A percentile compares a stretch with the other conserved stretches of the same genome.
phyloP scores from a whole-genome alignment of 2,888 invertebrate genomes.

The Disparrhopalites patrizii region DNA sequence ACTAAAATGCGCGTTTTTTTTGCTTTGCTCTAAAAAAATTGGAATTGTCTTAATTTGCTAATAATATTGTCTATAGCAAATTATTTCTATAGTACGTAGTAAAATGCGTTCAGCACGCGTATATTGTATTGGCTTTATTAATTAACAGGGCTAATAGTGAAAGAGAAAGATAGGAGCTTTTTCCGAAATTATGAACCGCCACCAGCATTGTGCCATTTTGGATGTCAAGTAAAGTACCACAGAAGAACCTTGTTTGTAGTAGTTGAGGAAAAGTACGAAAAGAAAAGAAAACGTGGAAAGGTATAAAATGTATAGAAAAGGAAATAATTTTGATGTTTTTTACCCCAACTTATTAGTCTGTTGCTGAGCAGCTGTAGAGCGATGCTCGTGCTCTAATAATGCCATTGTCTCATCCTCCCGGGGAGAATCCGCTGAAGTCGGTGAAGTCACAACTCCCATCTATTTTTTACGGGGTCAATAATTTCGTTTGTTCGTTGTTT shows the following conservation, averaged over 20 bases:
- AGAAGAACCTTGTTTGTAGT: not conserved
- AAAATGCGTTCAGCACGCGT: constrained; percentile 3
- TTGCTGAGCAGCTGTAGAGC: constrained; percentile 9
- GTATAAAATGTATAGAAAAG: not conserved
- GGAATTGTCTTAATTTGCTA: not conserved
- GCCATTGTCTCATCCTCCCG: constrained; percentile 13
- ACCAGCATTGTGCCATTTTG: constrained; percentile 15
- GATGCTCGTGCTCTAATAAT: constrained; percentile 24
- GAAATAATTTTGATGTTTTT: constrained; percentile 20
- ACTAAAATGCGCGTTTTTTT: constrained; percentile 18
- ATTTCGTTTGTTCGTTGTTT: constrained; percentile 3
- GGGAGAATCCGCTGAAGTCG: constrained; percentile 12
- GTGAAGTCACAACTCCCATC: constrained; percentile 16
- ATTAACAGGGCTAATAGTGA: no score
- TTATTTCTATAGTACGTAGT: not conserved
- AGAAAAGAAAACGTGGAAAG: constrained; percentile 2
- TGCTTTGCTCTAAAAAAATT: constrained; percentile 24
- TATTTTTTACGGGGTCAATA: constrained; percentile 15
- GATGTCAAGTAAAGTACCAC: not conserved
- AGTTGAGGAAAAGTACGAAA: not conserved
- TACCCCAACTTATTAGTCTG: constrained; percentile 30
- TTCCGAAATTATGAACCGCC: constrained; percentile 21
- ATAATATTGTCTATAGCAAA: no score
- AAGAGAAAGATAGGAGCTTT: not conserved
- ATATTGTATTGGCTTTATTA: no score